Evolutionary conservation across 2,797 vertebrate genomes (phyloP), one percentile per base, ranked within the genome.

Genomic region (Melanotaenia pygmaea): DNA sequence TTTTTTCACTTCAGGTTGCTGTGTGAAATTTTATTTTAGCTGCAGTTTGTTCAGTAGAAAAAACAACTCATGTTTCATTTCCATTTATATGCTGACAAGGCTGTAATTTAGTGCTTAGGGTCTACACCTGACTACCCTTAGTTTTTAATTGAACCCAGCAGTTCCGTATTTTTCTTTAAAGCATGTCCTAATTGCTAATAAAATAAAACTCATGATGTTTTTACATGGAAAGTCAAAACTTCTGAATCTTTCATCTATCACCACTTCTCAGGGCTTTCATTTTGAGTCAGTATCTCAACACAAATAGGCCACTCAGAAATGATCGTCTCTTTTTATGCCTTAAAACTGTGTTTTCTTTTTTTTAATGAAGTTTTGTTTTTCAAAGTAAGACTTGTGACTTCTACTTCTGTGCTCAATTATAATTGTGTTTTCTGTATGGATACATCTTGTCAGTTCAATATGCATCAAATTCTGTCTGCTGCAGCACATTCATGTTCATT

Each of bases 1-100:
- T 77, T 71, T 80, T 7, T 67, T 45, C 35, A 54, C 69, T 16
- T 38, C 14, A 58, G 26, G 5, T 18, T 8, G 5, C 22, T 28
- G 34, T 30, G 38, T 34, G 28, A 57, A 54, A 18, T 47, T 77
- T 70, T 20, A 26, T 11, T 43, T 28, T 59, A 51, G 20, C 7
- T n/a, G 8, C 45, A 47, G 45, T 43, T 34, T 34, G 43, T 45
- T 16, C n/a, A 26, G 50, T 26, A 16, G 53, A 54, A 54, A 28
- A 54, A 54, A 28, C 53, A 28, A 54, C 24, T 26, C 24, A 28
- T 28, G 13, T 47, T 28, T 14, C 24, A 54, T 38, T n/a, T 10
- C 20, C 2, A 30, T 30, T 61, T 45, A 8, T 59, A 18, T 59
- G 40, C n/a, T 8, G n/a, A 35, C 30, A 50, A 30, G n/a, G 35